phyloP scores from a whole-genome alignment of 2,113 vertebrate species.

The Camelus dromedarius region DNA sequence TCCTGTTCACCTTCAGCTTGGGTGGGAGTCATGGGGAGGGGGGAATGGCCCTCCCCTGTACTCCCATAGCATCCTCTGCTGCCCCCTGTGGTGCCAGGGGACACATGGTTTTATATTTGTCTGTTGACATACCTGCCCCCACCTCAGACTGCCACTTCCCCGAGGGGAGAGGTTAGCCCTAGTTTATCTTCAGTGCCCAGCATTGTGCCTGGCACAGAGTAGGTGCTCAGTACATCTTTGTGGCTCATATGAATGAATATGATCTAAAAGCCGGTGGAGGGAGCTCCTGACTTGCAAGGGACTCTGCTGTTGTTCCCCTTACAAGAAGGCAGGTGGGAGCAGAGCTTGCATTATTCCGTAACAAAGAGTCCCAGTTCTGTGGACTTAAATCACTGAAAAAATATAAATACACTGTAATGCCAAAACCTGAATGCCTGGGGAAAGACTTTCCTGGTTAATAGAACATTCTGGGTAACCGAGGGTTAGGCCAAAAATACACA shows the following conservation, averaged over 20 bases:
- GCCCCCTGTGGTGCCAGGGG: slow-evolving; percentile 1
- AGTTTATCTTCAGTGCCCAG: not conserved
- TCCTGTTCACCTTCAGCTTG: not conserved
- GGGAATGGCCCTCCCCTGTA: not conserved
- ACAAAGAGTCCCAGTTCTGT: slow-evolving; percentile 19
- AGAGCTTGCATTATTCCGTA: slow-evolving; percentile 20
- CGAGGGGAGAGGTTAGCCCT: not conserved
- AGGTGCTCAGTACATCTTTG: slow-evolving; percentile 11
- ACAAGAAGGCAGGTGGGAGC: not conserved
- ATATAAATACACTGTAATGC: not conserved
- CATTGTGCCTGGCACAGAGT: not conserved
- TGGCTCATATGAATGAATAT: not conserved
- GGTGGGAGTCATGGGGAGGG: not conserved
- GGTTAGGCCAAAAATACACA: not conserved
- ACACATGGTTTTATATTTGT: slow-evolving; percentile 8
- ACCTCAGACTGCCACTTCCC: not conserved
- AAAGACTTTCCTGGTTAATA: slow-evolving; percentile 59
- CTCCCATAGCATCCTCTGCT: not conserved
- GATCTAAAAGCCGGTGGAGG: slow-evolving; percentile 19
- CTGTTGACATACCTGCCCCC: not conserved
- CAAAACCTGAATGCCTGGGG: slow-evolving; percentile 26
- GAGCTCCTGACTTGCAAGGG: slow-evolving; percentile 8
- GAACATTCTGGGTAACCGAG: slow-evolving; percentile 40
- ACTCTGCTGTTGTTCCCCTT: slow-evolving; percentile 16
- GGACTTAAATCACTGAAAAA: slow-evolving; percentile 54